A percentile compares a stretch with the other conserved stretches of the same genome.
Evolutionary conservation across 2,113 vertebrate genomes (phyloP).

Genomic region (Malurus alboscapulatus): DNA sequence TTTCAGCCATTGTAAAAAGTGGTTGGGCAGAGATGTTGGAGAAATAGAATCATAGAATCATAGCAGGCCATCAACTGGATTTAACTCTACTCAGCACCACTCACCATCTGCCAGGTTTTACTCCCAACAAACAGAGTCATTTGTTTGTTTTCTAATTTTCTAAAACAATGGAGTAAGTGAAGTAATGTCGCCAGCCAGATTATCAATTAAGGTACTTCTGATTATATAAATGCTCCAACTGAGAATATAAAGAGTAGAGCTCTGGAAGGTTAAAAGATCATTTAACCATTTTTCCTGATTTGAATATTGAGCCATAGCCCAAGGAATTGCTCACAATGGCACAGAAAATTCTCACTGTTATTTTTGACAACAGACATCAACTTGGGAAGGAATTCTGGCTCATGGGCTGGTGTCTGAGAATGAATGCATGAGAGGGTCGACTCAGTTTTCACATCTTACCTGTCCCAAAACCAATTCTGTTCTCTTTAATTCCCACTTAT

Average conservation of each 20-base stretch:
- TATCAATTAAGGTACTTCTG: background rate
- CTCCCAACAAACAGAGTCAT: background rate
- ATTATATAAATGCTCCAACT: background rate
- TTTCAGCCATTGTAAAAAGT: background rate
- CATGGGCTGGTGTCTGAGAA: rapidly evolving
- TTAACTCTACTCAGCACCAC: background rate
- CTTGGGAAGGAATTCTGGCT: background rate
- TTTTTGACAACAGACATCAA: background rate
- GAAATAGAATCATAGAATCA: background rate
- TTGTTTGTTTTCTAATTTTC: background rate
- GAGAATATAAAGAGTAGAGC: background rate
- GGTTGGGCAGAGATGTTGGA: background rate
- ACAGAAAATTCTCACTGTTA: rapidly evolving
- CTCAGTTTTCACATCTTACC: background rate
- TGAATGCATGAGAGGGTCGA: background rate
- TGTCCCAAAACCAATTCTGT: background rate
- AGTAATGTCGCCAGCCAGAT: background rate
- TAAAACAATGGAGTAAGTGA: background rate
- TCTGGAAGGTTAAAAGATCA: background rate
- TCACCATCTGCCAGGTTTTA: no score
- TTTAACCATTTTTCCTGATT: background rate
- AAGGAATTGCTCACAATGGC: background rate
- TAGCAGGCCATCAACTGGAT: background rate
- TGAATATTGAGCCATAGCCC: background rate
- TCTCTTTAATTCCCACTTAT: background rate